These are phyloP conservation scores for Dasysyrphus albostriatus DNA, from an alignment of 2,888 invertebrate genomes.

Conservation along the genomic window DNA sequence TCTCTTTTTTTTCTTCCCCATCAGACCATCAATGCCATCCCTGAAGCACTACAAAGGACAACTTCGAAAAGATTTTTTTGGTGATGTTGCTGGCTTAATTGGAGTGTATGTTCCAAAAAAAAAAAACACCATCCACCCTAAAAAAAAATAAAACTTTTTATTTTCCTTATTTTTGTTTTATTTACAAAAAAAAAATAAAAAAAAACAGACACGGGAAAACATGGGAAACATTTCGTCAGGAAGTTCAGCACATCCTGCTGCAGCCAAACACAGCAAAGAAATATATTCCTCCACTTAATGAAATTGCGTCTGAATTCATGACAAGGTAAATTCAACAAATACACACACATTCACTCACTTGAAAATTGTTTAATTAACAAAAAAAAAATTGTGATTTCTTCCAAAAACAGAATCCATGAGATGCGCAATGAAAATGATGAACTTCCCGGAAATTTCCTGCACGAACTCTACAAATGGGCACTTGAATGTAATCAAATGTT, in stretches of 20 bases:
- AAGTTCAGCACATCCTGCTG: constrained; percentile 93
- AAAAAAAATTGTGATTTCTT: background rate
- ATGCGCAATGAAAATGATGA: constrained; percentile 87
- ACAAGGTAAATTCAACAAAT: constrained; percentile 84
- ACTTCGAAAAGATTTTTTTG: constrained; percentile 88
- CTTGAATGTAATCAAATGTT: constrained; percentile 90
- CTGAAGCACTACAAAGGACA: constrained; percentile 89
- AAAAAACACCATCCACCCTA: background rate
- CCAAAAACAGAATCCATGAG: constrained; percentile 86
- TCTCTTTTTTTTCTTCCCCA: constrained; percentile 51
- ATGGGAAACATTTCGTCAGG: constrained; percentile 93
- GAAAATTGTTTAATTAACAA: constrained; percentile 8
- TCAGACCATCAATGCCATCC: constrained; percentile 89
- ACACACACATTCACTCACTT: background rate
- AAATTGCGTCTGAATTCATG: constrained; percentile 91
- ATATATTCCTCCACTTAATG: constrained; percentile 89
- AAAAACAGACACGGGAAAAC: constrained; percentile 91
- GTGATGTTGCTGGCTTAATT: constrained; percentile 89
- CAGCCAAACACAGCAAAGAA: constrained; percentile 91
- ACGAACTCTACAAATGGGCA: constrained; percentile 96
- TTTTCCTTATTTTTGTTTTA: constrained; percentile 1
- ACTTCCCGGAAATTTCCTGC: constrained; percentile 92
- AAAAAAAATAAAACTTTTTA: background rate
- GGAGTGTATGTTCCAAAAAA: constrained; percentile 87
- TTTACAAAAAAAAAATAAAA: constrained; percentile 23